These are phyloP conservation scores for Sinhomidia bicolor DNA, from an alignment of 2,888 invertebrate species.

Conservation along the genomic window DNA sequence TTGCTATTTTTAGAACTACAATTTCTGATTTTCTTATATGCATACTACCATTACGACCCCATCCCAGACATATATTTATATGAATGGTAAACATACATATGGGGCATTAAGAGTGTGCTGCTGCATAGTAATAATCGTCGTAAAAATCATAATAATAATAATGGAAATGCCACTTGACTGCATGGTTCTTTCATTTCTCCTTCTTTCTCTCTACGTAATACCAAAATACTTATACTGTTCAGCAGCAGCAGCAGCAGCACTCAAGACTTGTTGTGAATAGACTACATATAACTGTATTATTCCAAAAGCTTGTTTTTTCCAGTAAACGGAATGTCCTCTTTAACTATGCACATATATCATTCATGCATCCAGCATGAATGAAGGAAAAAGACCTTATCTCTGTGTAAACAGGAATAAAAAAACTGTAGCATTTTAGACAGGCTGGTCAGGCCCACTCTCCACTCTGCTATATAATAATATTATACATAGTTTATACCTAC, in stretches of 20 bases:
- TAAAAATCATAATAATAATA: slow-evolving; percentile 51
- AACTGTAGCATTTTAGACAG: slow-evolving; percentile 1
- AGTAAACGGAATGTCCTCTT: slow-evolving; percentile 40
- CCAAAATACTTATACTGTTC: too few relatives aligned
- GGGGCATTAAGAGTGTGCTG: not conserved
- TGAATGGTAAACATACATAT: not conserved
- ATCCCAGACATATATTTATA: not conserved
- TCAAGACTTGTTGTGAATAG: slow-evolving; percentile 4
- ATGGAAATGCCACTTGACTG: slow-evolving; percentile 66
- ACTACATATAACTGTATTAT: too few relatives aligned
- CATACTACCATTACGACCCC: not conserved
- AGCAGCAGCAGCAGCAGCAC: too few relatives aligned
- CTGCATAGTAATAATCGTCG: slow-evolving; percentile 35
- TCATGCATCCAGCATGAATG: not conserved
- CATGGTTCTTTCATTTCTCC: slow-evolving; percentile 34
- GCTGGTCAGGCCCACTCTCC: slow-evolving; percentile 1
- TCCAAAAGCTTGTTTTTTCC: not conserved
- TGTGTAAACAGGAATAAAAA: slow-evolving; percentile 20
- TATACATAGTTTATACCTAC: not conserved
- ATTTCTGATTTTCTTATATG: slow-evolving; percentile 30
- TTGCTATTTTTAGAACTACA: slow-evolving; percentile 55
- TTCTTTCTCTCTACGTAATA: not conserved
- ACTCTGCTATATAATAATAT: not conserved
- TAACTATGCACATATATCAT: slow-evolving; percentile 44
- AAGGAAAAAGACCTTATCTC: slow-evolving; percentile 44